phyloP scores from a whole-genome alignment of 2,113 vertebrate genomes.

The Aix galericulata region DNA sequence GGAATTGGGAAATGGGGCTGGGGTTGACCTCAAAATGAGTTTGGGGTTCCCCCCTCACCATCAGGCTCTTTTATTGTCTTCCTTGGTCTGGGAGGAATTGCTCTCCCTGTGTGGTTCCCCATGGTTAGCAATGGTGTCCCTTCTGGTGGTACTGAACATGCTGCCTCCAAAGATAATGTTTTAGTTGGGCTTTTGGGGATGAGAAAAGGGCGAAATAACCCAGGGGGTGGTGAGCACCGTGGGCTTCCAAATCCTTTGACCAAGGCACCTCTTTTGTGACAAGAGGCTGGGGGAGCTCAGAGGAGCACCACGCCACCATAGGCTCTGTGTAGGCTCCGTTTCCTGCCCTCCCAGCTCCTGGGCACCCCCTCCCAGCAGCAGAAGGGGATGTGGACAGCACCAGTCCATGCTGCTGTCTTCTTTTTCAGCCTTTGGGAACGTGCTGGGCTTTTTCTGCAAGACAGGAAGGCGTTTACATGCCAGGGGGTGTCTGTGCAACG shows the following conservation, averaged over 20 bases:
- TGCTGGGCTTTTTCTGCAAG: too few species aligned
- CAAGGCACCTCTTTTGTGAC: background rate
- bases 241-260: too few species aligned
- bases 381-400: too few species aligned
- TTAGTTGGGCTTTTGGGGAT: background rate
- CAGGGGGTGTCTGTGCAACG: rapidly evolving
- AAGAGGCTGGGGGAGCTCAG: background rate
- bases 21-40: background rate
- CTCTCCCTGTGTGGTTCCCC: background rate
- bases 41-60: background rate
- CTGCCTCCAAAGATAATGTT: background rate
- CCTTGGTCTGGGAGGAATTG: background rate
- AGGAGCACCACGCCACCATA: too few species aligned
- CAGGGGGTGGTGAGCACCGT: rapidly evolving
- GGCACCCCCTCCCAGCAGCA: too few species aligned
- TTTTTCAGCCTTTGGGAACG: too few species aligned
- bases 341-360: too few species aligned
- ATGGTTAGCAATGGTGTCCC: background rate
- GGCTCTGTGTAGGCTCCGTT: too few species aligned
- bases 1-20: background rate
- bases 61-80: background rate
- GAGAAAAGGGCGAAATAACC: background rate
- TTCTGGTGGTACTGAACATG: background rate
- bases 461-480: rapidly evolving
- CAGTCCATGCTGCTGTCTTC: too few species aligned